These are phyloP conservation scores for Hybos culiciformis DNA, from an alignment of 2,888 invertebrate genomes.

Conservation along the genomic window DNA sequence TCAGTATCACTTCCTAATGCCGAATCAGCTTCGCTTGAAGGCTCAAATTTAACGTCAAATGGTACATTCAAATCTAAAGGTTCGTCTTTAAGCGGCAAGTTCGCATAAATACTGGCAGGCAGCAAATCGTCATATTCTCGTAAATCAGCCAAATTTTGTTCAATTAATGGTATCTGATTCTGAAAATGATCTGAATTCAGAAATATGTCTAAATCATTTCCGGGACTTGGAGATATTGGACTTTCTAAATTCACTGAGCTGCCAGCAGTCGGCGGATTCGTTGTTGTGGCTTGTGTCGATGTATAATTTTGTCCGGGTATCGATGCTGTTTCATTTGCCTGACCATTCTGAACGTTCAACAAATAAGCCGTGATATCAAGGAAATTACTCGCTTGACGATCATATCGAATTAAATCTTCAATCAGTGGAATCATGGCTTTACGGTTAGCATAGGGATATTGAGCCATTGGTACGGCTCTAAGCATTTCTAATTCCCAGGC, in stretches of 20 bases:
- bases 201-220: slow-evolving; percentile 26
- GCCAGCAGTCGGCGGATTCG: slow-evolving; percentile 1
- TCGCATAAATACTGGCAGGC: slow-evolving; percentile 23
- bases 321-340: slow-evolving; percentile 24
- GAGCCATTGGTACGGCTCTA: slow-evolving; percentile 29
- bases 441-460: slow-evolving; percentile 33
- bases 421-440: slow-evolving; percentile 36
- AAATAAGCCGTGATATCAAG: slow-evolving; percentile 44
- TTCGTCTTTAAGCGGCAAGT: slow-evolving; percentile 35
- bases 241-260: slow-evolving; percentile 7
- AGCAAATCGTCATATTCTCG: slow-evolving; percentile 39
- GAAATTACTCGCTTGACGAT: slow-evolving; percentile 50
- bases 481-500: slow-evolving; percentile 35
- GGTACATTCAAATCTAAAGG: slow-evolving; percentile 25
- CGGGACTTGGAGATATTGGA: background rate
- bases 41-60: slow-evolving; percentile 23
- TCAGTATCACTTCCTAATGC: slow-evolving; percentile 3
- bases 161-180: slow-evolving; percentile 37
- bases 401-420: slow-evolving; percentile 38
- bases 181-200: slow-evolving; percentile 29
- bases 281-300: slow-evolving; percentile 1
- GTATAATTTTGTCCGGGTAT: slow-evolving; percentile 13
- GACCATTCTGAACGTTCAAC: slow-evolving; percentile 40
- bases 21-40: slow-evolving; percentile 14
- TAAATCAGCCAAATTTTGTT: slow-evolving; percentile 45